phyloP scores from a whole-genome alignment of 2,113 vertebrate species.

The Tapirus terrestris region DNA sequence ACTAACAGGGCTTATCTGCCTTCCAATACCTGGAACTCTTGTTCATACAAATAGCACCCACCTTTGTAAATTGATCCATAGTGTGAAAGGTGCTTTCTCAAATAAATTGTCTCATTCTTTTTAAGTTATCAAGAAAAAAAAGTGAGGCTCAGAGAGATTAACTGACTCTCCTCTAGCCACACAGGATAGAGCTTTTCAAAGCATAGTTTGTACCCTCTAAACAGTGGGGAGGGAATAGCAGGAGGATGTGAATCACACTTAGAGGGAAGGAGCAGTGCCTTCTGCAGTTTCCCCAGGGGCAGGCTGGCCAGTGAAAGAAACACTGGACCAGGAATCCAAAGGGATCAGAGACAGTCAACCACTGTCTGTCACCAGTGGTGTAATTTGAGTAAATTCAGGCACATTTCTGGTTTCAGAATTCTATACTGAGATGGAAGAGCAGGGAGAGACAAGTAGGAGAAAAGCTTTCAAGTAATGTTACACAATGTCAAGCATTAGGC shows the following conservation, averaged over 20 bases:
- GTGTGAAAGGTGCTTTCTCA: neutral
- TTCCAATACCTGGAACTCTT: neutral
- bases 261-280: neutral
- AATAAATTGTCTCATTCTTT: neutral
- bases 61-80: neutral
- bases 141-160: neutral
- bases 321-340: no score
- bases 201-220: neutral
- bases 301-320: neutral
- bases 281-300: neutral
- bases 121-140: neutral
- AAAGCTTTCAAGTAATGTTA: neutral
- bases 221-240: neutral
- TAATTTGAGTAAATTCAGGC: neutral
- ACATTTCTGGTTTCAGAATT: neutral
- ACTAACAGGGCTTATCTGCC: neutral
- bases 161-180: neutral
- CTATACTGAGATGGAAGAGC: neutral
- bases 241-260: neutral
- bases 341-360: neutral
- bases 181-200: neutral
- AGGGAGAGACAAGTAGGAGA: neutral
- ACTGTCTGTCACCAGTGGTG: accelerated
- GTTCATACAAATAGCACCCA: neutral
- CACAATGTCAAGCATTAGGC: neutral